Evolutionary conservation across 2,888 invertebrate species (phyloP).

Genomic region (Electrophaes corylata): DNA sequence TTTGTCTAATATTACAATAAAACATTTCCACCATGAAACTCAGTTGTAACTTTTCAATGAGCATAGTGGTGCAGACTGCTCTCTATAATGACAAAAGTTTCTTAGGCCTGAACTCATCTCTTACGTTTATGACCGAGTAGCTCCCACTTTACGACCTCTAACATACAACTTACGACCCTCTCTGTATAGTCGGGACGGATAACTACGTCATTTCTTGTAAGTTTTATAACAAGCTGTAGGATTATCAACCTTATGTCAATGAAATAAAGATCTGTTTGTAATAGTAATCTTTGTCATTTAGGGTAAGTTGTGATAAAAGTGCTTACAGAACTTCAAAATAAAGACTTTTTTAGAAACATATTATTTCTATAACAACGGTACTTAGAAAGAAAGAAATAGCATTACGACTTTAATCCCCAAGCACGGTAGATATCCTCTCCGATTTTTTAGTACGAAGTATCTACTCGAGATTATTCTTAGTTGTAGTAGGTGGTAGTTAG

Average conservation of each 20-base stretch:
- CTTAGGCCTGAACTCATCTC: conserved; percentile 14
- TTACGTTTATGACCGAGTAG: conserved; percentile 18
- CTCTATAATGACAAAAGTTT: too few relatives aligned
- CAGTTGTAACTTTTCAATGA: too few relatives aligned
- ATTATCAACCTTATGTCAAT: not conserved
- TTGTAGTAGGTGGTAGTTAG: too few relatives aligned
- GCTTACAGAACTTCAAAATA: not conserved
- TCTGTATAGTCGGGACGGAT: not conserved
- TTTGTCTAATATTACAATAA: too few relatives aligned
- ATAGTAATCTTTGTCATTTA: not conserved
- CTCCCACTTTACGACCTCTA: conserved; percentile 14
- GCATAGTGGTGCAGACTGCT: too few relatives aligned
- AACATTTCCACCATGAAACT: too few relatives aligned
- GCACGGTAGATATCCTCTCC: too few relatives aligned
- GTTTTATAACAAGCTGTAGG: too few relatives aligned
- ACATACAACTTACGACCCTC: conserved; percentile 9
- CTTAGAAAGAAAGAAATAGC: too few relatives aligned
- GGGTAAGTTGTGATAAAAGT: not conserved
- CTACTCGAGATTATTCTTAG: too few relatives aligned
- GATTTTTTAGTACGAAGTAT: too few relatives aligned
- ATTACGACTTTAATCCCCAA: too few relatives aligned
- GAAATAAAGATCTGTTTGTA: not conserved
- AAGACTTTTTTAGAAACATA: not conserved
- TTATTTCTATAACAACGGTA: not conserved
- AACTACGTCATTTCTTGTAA: not conserved